Base-by-base conservation (phyloP, 2,888 invertebrate species). In the Tortricodes alternella region DNA sequence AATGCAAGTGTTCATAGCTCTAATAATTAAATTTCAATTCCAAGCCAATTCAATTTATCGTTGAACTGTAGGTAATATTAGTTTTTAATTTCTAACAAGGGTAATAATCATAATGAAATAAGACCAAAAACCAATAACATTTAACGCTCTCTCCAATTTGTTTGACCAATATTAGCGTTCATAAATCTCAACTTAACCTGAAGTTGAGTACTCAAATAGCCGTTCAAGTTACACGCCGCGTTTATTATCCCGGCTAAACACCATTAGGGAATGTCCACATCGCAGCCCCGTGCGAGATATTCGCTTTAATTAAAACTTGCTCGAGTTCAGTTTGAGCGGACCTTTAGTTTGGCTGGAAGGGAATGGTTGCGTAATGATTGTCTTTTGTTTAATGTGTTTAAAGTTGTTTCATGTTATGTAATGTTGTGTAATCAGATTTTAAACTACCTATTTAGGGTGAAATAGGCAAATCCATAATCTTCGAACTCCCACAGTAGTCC, bases 271-370 rank as follows among this genome's bases (percentile, higher is more conserved):
- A 74, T 76, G 78, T 83, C 78, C 78, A 77, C 78, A 76, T 72
- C 66, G 72, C 74, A 72, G 75, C 73, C 73, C 66, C 73, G 76
- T 76, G 73, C 73, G 74, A 80, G 82, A 81, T 83, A 84, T 85
- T 83, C 81, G 80, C 82, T 77, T 82, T 85, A 83, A 85, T 85
- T 84, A 85, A 85, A 85, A 84, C 83, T 85, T 82, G 79, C 75
- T 73, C 80, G 60, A 72, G 74, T 74, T 67, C 70, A 69, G 65
- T 67, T 60, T 53, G 68, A 69, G 71, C 59, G 63, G 60, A 67
- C 61, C 64, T 64, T 59, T 59, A 63, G 73, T 74, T 61, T 46
- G 44, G 58, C 68, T 66, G 64, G 63, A 70, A 68, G 60, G 49
- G 64, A 39, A 19, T 32, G 11, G 37, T 38, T 38, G 44, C 13